Conservation (phyloP, 2,797 vertebrate genomes). For the Eulemur mongoz region DNA sequence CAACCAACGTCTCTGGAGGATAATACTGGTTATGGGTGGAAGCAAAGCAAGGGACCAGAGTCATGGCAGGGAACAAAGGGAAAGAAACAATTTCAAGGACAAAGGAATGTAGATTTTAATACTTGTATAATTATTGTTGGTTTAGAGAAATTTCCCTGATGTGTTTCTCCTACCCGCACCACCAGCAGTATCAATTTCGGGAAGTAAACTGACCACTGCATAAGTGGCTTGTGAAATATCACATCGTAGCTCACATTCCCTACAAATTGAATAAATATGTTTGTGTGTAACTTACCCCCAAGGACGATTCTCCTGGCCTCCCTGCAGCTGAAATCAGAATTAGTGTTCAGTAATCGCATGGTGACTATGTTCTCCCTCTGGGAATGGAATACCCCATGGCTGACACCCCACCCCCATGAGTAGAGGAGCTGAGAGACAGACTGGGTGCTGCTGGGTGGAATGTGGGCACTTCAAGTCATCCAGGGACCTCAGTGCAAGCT, state of each 20-base stretch:
- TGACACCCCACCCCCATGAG: neutral
- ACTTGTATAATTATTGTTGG: conserved; percentile 49
- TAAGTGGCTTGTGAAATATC: conserved; percentile 81
- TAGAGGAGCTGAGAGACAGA: conserved; percentile 28
- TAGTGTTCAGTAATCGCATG: conserved; percentile 60
- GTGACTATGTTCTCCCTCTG: neutral
- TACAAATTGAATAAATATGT: conserved; percentile 76
- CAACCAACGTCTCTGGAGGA: neutral
- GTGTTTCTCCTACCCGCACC: conserved; percentile 34
- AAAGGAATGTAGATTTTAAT: conserved; percentile 50
- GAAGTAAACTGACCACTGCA: conserved; percentile 76
- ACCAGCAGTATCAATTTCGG: conserved; percentile 63
- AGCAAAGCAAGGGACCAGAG: neutral
- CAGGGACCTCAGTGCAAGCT: neutral
- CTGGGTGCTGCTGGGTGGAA: neutral
- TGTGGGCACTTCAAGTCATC: conserved; percentile 16
- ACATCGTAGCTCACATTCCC: conserved; percentile 55
- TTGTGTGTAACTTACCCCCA: conserved; percentile 45
- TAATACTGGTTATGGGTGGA: neutral
- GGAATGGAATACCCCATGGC: neutral
- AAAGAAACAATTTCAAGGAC: conserved; percentile 44
- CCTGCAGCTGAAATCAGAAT: conserved; percentile 32
- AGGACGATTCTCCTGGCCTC: conserved; percentile 42
- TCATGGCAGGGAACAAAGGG: neutral
- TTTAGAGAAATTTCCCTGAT: conserved; percentile 74